Conservation (phyloP, 1,140 invertebrate genomes). For the Callitettix versicolor region DNA sequence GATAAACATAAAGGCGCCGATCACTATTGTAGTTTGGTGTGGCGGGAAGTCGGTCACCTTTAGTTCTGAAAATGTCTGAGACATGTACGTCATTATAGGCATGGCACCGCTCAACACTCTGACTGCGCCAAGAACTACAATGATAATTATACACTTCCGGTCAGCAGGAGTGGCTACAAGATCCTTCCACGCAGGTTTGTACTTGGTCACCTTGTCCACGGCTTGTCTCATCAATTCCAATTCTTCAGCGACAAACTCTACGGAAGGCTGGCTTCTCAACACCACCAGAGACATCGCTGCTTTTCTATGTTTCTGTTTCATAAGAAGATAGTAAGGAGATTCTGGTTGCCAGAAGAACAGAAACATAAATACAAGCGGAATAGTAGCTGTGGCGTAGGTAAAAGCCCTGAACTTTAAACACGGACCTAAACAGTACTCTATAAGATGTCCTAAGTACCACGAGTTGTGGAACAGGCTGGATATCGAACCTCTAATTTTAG, state of each 20-base stretch:
- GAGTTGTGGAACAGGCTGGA: constrained; percentile 32
- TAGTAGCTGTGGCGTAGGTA: constrained; percentile 46
- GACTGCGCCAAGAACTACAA: constrained; percentile 16
- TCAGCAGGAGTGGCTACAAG: constrained; percentile 13
- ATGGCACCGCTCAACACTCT: constrained; percentile 20
- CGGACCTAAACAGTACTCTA: constrained; percentile 64
- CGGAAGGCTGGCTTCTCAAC: constrained; percentile 39
- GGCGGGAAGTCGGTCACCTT: background rate
- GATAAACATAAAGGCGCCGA: constrained; percentile 27
- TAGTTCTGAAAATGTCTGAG: constrained; percentile 18
- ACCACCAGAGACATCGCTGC: constrained; percentile 52
- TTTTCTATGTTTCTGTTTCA: constrained; percentile 43
- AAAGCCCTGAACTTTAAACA: constrained; percentile 53
- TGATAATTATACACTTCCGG: constrained; percentile 19
- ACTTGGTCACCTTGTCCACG: constrained; percentile 1
- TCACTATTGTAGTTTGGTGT: constrained; percentile 15
- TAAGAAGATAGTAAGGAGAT: constrained; percentile 60
- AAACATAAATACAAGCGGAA: constrained; percentile 49
- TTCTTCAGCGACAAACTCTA: constrained; percentile 16
- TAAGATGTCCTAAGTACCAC: constrained; percentile 63
- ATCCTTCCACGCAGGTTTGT: constrained; percentile 17
- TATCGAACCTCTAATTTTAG: constrained; percentile 21
- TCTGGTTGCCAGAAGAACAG: constrained; percentile 70
- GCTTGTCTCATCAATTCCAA: constrained; percentile 18
- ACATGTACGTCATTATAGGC: constrained; percentile 21